Evolutionary conservation across 2,113 vertebrate genomes (phyloP).

Genomic region (Trematomus loennbergii): DNA sequence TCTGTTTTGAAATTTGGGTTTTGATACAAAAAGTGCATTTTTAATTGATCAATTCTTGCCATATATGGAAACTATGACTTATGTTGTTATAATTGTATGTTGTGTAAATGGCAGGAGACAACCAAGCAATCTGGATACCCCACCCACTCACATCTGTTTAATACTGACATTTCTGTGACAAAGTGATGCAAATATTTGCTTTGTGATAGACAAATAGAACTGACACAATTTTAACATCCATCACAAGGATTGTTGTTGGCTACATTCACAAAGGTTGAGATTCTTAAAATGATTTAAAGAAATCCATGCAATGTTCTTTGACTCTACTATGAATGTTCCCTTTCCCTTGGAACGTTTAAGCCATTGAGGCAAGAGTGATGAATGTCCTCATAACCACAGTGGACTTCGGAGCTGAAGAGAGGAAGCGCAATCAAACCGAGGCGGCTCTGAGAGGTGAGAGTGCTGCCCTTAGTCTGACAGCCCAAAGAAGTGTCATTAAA

Average conservation of each 20-base stretch:
- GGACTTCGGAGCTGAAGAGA: constrained; percentile 57
- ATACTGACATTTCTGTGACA: neutral
- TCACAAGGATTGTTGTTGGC: neutral
- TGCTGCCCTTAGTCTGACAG: constrained; percentile 51
- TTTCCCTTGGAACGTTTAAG: constrained; percentile 46
- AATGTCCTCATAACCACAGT: constrained; percentile 60
- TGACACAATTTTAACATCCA: neutral
- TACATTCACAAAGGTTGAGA: neutral
- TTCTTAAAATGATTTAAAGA: neutral
- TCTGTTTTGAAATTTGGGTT: neutral
- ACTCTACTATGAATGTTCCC: constrained; percentile 13
- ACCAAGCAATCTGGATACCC: neutral
- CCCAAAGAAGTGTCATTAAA: constrained; percentile 54
- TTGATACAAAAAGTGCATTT: neutral
- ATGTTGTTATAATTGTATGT: neutral
- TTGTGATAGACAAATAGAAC: neutral
- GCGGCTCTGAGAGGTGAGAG: constrained; percentile 53
- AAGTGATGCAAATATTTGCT: neutral
- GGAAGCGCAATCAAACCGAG: constrained; percentile 67
- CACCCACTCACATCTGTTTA: neutral
- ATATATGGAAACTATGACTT: neutral
- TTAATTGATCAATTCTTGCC: neutral
- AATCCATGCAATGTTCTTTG: constrained; percentile 27
- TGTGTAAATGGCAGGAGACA: neutral
- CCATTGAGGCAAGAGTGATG: constrained; percentile 54